Percentiles rank a stretch among this genome's conserved stretches.
phyloP scores from a whole-genome alignment of 2,888 invertebrate species.

The Miltochrista miniata region DNA sequence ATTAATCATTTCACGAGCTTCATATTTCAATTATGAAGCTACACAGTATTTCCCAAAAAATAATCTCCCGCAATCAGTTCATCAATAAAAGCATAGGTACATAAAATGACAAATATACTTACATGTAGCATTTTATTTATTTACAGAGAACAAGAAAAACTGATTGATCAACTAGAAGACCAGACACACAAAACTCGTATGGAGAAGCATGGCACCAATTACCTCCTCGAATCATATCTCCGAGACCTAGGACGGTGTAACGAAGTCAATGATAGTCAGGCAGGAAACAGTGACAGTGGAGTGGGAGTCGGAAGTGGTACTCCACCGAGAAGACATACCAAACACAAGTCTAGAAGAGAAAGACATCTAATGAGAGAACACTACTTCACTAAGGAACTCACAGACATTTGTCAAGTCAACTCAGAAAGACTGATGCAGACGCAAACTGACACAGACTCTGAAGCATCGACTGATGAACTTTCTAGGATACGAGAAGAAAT shows the following conservation, averaged over 20 bases:
- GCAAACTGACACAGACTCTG: conserved; percentile 77
- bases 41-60: no score
- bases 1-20: no score
- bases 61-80: no score
- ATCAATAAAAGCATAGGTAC: no score
- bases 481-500: conserved; percentile 86
- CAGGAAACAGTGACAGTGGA: conserved; percentile 88
- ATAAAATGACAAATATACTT: no score
- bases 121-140: conserved; percentile 1
- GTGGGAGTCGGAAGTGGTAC: conserved; percentile 87
- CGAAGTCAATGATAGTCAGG: conserved; percentile 80
- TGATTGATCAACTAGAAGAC: conserved; percentile 91
- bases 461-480: conserved; percentile 76
- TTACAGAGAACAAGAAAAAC: conserved; percentile 88
- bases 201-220: conserved; percentile 90
- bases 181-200: conserved; percentile 89
- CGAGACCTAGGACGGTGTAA: conserved; percentile 71
- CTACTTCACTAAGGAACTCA: conserved; percentile 80
- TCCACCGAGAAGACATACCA: conserved; percentile 78
- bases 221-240: conserved; percentile 90
- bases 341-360: conserved; percentile 81
- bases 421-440: conserved; percentile 74
- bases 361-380: conserved; percentile 81
- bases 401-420: conserved; percentile 80
- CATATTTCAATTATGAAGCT: no score